Percentiles rank a stretch among this genome's conserved stretches.
Conservation (phyloP, 2,888 invertebrate species). For the Oligia fasciuncula region DNA sequence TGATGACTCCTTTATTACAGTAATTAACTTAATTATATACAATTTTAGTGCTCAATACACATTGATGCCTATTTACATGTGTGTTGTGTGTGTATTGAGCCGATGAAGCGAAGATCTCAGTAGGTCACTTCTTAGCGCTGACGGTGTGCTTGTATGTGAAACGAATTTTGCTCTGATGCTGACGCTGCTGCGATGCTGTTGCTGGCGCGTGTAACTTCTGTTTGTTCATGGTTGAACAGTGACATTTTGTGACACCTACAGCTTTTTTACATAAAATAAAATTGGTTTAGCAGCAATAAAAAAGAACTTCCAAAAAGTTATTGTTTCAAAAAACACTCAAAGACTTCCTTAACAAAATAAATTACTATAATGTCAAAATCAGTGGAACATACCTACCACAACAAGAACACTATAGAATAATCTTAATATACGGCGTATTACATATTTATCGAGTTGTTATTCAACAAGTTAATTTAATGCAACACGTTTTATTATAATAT, state of each 20-base stretch:
- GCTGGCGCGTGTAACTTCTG: too few relatives aligned
- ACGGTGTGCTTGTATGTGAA: too few relatives aligned
- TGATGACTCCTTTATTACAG: too few relatives aligned
- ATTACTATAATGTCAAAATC: constrained; percentile 16
- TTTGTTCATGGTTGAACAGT: too few relatives aligned
- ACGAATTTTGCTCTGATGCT: too few relatives aligned
- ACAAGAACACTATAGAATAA: constrained; percentile 26
- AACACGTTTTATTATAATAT: constrained; percentile 44
- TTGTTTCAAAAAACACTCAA: constrained; percentile 6
- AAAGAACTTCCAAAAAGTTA: not conserved
- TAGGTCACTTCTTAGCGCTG: too few relatives aligned
- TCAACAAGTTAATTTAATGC: constrained; percentile 49
- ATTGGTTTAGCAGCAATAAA: not conserved
- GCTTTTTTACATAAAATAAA: constrained; percentile 3
- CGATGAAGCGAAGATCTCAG: too few relatives aligned
- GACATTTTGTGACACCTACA: constrained; percentile 20
- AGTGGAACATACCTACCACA: constrained; percentile 15
- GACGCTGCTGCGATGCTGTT: too few relatives aligned
- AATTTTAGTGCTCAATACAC: too few relatives aligned
- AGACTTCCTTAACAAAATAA: constrained; percentile 8
- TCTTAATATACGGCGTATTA: constrained; percentile 29
- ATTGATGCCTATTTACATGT: too few relatives aligned
- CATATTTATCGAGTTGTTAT: constrained; percentile 55
- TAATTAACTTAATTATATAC: too few relatives aligned
- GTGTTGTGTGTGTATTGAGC: too few relatives aligned